Base-by-base conservation (phyloP, 2,888 invertebrate species). In the Cephonodes hylas region DNA sequence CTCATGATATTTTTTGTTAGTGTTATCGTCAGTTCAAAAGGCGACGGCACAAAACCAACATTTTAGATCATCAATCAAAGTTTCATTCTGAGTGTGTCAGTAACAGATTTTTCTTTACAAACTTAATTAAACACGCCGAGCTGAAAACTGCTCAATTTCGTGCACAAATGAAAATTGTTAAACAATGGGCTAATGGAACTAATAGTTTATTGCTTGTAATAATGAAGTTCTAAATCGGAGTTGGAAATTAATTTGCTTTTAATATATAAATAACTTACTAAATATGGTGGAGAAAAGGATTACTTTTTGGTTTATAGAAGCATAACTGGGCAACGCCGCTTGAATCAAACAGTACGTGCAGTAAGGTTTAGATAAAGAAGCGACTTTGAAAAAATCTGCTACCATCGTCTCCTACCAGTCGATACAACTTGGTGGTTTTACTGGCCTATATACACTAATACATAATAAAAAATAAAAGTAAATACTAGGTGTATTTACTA, bases 51-150 rank as follows among this genome's bases (percentile, higher is more conserved):
- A 45, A 57, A 56, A 42, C 53, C 18, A 13, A 23, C 22, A 6
- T 22, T 53, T 18, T 42, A 20, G 57, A 23, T 27, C 44, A 61
- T 61, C 56, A 56, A 61, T 57, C 61, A 61, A 44, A 42, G 20
- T 57, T 57, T 56, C 57, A 27, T 27, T 42, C 27, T 4, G 10
- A 38, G 25, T 44, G 42, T 45, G 44, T 61, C 61, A 45, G 45
- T 25, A 56, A 15, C 56, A 57, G 42, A 31, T 61, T 57, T 61
- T 61, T 56, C 42, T 61, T 57, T 45, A 15, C 15, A 61, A 61
- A 27, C 31, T 22, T 57, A 61, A 57, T 56, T 56, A 42, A 53
- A 53, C 53, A 27, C 53, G 53, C 53, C 31, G 31, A 18, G n/a
- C 22, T 42, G 3, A 58, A 58, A 58, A 42, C 38, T 42, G 42